These are phyloP conservation scores for Porites rus DNA, from an alignment of 92 coral and sea anemone species.

Conservation along the genomic window DNA sequence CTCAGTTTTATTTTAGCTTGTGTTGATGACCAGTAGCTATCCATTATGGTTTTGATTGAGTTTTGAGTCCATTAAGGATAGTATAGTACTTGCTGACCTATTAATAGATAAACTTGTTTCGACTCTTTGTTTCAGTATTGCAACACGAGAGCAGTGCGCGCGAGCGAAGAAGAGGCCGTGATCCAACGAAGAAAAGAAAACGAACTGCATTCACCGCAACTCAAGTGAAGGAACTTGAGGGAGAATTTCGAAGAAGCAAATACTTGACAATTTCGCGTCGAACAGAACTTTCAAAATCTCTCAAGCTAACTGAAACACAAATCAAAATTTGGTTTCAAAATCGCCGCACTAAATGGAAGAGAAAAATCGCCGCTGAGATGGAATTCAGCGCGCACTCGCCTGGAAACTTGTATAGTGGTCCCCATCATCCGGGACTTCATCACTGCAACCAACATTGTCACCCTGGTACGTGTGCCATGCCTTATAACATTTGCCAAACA, in stretches of 20 bases:
- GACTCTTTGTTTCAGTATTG: constrained; percentile 8
- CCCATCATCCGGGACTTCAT: constrained; percentile 68
- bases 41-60: too few species aligned
- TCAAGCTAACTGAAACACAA: constrained; percentile 94
- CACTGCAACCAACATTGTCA: constrained; percentile 54
- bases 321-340: constrained; percentile 99
- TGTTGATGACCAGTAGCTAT: too few species aligned
- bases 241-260: constrained; percentile 94
- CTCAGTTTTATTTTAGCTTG: too few species aligned
- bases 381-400: constrained; percentile 65
- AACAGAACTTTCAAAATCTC: constrained; percentile 94
- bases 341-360: constrained; percentile 97
- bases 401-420: constrained; percentile 60
- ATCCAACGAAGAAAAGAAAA: constrained; percentile 82
- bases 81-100: too few species aligned
- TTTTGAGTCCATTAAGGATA: too few species aligned
- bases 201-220: constrained; percentile 96
- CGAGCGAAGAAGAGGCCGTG: constrained; percentile 58
- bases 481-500: constrained; percentile 28
- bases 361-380: constrained; percentile 97
- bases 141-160: constrained; percentile 35
- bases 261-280: constrained; percentile 96
- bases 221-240: constrained; percentile 95
- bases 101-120: neutral
- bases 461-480: constrained; percentile 33